Evolutionary conservation across 2,888 invertebrate genomes (phyloP).

Genomic region (Didymodactylos carnosus): DNA sequence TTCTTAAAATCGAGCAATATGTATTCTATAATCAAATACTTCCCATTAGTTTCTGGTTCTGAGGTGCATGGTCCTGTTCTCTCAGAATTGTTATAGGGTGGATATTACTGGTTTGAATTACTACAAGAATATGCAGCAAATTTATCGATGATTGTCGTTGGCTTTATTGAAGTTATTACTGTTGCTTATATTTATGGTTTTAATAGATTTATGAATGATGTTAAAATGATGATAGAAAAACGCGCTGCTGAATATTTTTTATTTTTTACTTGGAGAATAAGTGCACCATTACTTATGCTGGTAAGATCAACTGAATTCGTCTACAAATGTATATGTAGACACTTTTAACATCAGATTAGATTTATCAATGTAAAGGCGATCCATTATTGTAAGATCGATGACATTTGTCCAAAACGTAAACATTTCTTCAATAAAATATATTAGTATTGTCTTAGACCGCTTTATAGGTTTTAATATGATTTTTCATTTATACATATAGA

Average conservation of each 20-base stretch:
- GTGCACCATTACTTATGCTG: neutral
- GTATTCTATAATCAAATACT: too few species aligned
- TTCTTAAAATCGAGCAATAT: too few species aligned
- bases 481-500: neutral
- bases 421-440: too few species aligned
- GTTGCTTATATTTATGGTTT: neutral
- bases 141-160: neutral
- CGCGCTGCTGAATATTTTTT: neutral
- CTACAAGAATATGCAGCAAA: neutral
- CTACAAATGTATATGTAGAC: too few species aligned
- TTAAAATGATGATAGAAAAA: neutral
- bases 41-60: too few species aligned
- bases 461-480: neutral
- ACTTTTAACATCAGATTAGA: too few species aligned
- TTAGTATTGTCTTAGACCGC: too few species aligned
- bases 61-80: too few species aligned
- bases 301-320: neutral
- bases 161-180: neutral
- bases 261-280: neutral
- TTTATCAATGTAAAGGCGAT: too few species aligned
- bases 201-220: neutral
- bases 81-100: too few species aligned
- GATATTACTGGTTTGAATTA: neutral
- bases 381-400: too few species aligned
- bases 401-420: too few species aligned